phyloP scores from a whole-genome alignment of 2,797 vertebrate species.

The Sibirionetta formosa region DNA sequence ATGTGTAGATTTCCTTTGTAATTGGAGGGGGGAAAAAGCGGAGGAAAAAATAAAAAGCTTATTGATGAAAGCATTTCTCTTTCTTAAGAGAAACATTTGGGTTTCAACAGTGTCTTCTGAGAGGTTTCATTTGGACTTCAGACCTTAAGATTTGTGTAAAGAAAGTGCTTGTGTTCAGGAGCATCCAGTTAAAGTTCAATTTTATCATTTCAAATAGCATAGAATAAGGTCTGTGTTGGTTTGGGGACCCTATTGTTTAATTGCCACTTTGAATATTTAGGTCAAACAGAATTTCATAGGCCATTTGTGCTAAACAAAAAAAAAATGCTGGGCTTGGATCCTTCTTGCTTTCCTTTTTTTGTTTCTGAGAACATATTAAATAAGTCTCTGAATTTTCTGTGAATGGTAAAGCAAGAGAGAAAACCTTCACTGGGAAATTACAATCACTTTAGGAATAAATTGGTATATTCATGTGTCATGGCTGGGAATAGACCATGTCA shows the following conservation, averaged over 20 bases:
- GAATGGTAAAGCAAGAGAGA: background rate
- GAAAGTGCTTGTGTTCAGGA: background rate
- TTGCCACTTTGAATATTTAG: background rate
- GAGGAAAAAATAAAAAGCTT: background rate
- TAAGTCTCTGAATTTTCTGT: background rate
- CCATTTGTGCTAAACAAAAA: background rate
- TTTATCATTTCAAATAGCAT: background rate
- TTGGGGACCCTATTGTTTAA: background rate
- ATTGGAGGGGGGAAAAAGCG: background rate
- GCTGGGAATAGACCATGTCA: background rate
- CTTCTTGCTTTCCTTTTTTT: background rate
- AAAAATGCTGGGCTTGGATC: background rate
- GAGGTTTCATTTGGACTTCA: background rate
- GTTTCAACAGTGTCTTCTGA: rapidly evolving
- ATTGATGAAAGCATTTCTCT: background rate
- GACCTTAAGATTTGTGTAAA: background rate
- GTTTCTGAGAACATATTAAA: background rate
- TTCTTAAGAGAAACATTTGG: background rate
- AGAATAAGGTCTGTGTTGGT: background rate
- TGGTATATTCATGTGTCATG: rapidly evolving
- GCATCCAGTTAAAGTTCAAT: background rate
- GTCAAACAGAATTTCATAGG: background rate
- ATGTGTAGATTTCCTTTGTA: background rate
- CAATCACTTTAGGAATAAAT: background rate
- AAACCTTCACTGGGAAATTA: background rate